These are phyloP conservation scores for Ondatra zibethicus DNA, from an alignment of 2,113 vertebrate genomes.

Conservation along the genomic window DNA sequence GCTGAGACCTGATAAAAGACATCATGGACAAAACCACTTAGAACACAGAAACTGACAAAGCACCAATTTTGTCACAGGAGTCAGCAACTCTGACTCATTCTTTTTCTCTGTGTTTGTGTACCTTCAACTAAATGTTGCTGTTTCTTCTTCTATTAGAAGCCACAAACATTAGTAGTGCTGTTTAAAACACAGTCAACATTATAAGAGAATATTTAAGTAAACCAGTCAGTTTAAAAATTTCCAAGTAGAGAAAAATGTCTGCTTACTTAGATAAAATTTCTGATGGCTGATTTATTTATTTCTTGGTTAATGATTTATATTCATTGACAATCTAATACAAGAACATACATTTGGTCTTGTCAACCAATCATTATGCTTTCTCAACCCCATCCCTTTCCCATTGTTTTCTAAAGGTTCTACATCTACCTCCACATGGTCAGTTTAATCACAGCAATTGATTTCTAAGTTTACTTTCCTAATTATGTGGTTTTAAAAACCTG, in stretches of 20 bases:
- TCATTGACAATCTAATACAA: not conserved
- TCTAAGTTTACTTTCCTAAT: not conserved
- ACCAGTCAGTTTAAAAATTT: not conserved
- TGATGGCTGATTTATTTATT: not conserved
- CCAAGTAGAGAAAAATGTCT: not conserved
- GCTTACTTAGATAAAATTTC: slow-evolving; percentile 13
- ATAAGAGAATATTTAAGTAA: slow-evolving; percentile 1
- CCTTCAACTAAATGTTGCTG: not conserved
- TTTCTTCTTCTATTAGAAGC: not conserved
- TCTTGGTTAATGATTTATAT: not conserved
- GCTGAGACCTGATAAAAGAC: not conserved
- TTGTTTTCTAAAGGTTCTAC: too few relatives aligned
- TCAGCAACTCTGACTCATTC: not conserved
- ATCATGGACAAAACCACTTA: not conserved
- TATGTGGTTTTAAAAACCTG: not conserved
- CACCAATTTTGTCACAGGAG: not conserved
- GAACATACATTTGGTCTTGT: not conserved
- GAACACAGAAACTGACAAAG: not conserved
- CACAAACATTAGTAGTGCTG: not conserved
- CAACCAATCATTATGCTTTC: not conserved
- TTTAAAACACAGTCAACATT: not conserved
- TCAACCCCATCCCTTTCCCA: too few relatives aligned
- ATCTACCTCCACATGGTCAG: too few relatives aligned
- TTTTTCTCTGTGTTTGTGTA: not conserved
- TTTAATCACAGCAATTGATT: not conserved